Evolutionary conservation across 2,797 vertebrate genomes (phyloP).

Genomic region (Prunella strophiata): DNA sequence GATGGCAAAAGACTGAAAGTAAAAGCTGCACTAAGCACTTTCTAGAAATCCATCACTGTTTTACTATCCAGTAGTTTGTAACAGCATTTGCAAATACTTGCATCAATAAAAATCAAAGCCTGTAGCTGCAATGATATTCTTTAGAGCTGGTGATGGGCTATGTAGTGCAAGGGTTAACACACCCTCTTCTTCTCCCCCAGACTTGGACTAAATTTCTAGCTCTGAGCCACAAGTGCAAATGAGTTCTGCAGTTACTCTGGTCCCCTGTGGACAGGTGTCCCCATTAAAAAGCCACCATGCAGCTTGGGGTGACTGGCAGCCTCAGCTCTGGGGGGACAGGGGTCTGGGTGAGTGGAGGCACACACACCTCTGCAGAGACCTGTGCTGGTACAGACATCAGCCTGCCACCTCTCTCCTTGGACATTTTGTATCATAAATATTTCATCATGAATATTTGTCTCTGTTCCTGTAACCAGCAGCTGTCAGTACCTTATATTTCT

Average conservation of each 20-base stretch:
- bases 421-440: background rate
- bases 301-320: background rate
- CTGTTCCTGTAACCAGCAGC: constrained; percentile 4
- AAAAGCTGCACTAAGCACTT: background rate
- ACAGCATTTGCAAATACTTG: background rate
- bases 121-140: background rate
- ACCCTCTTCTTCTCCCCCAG: background rate
- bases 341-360: background rate
- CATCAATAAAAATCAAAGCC: background rate
- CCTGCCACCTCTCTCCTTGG: background rate
- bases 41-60: constrained; percentile 13
- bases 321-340: background rate
- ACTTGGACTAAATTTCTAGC: background rate
- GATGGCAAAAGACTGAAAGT: background rate
- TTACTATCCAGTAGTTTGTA: background rate
- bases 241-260: background rate
- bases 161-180: background rate
- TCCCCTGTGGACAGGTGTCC: background rate
- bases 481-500: background rate
- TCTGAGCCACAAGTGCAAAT: background rate
- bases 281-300: background rate
- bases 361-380: background rate
- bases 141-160: background rate
- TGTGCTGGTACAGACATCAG: background rate
- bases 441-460: background rate